Evolutionary conservation across 53 echinoderm and acorn worm species (phyloP), one percentile per base, ranked within the genome.

Genomic region (Temnopleurus reevesii): DNA sequence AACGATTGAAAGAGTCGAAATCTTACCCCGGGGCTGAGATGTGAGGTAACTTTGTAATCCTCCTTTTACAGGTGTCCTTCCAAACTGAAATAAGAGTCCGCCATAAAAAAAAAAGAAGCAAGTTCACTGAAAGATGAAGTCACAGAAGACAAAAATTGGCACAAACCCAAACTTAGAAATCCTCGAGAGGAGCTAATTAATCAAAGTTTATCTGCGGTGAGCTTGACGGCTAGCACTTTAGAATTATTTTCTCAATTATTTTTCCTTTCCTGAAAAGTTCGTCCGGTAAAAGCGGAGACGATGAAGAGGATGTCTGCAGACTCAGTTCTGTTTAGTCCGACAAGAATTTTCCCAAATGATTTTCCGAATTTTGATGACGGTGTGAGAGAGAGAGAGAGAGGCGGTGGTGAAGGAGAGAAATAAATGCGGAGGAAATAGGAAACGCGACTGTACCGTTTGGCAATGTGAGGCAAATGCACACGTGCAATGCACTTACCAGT

Each of bases 281-380:
- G 21, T 19, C 36, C 7, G 36, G 41, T 38, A 71, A 43, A n/a
- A 71, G 8, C n/a, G 41, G 2, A 71, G 71, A 38, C 10, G 71
- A 38, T 21, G 35, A 4, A 13, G 71, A n/a, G 36, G 71, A 15
- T 36, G 71, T 38, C 71, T n/a, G 71, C 71, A 71, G 8, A 21
- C 71, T 71, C 71, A 71, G 71, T 71, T 71, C 71, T 71, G 71
- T 71, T n/a, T 71, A 71, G 71, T 71, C 71, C 71, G 23, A 71
- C 71, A 71, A 71, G 71, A 71, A 71, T 71, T 71, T 71, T 71
- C 71, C 71, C 71, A 41, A 35, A 71, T 5, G 6, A 41, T 36
- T 71, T 71, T 71, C 71, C 71, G 41, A 71, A 71, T 41, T 38
- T 71, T 21, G 71, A 38, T 19, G n/a, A 36, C 71, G 38, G n/a